Base-by-base conservation (phyloP, 92 coral and sea anemone genomes). In the Porites lobata region DNA sequence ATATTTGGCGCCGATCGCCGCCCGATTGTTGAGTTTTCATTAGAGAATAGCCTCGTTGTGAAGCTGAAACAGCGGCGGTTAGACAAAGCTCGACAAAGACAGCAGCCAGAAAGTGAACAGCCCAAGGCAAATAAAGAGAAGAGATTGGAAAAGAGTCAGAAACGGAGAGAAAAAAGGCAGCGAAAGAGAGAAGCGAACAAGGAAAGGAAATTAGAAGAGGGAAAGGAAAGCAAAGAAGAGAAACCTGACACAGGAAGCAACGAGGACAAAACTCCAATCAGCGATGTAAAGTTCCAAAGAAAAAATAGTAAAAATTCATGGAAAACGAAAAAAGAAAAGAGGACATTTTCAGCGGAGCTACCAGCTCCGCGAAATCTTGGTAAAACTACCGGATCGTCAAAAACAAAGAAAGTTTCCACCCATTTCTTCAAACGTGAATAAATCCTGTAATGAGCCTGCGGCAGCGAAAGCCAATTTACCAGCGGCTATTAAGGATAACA, bases 1-100 rank as follows among this genome's bases (percentile, higher is more conserved):
- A 59, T 92, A 11, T 97, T 97, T 87, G 98, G 98, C 8, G 85
- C 98, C 1, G 96, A 97, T 67, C 95, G 99, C 38, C 90, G 99
- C 70, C 99, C 98, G 6, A 97, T 97, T 65, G 99, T 97, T 3
- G 99, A 97, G 85, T 97, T 97, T 76, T 92, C 98, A n/a, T 90
- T 95, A 43, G 98, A 97, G 81, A 97, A 97, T 72, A 90, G 96
- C 90, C 84, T 94, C 62, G 98, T 96, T 54, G 76, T 97, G 82
- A 94, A 95, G 73, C 93, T 96, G 65, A 92, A 87, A 77, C 94
- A 95, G 65, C 94, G 93, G 73, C 96, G 96, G 59, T 63, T 76
- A 43, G 61, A 80, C 59, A 90, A 85, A 80, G 92, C 81, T 69
- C 86, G 73, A 62, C 77, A 67, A 17, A 96, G 83, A 75, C 93